Evolutionary conservation across 2,888 invertebrate genomes (phyloP), one percentile per base, ranked within the genome.

Genomic region (Drosophila siamana): DNA sequence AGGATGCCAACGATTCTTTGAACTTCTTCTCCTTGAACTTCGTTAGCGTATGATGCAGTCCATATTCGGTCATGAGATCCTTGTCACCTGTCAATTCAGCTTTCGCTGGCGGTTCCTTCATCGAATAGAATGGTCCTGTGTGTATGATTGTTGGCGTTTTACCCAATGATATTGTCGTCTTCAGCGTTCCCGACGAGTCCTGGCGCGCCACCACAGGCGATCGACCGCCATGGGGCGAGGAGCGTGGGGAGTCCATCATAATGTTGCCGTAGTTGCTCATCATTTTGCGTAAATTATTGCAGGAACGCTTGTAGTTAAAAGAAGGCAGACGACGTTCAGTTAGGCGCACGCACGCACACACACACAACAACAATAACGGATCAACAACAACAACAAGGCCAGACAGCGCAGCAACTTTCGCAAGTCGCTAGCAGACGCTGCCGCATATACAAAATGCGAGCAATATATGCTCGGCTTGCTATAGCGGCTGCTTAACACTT

Each of bases 131-230:
- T 89, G 98, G 98, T 90, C 98, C 98, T 93, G 97, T 97, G 92
- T 98, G 98, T 93, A 98, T 97, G 88, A 99, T 98, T 65, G 98
- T 97, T 63, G 99, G 98, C 92, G 98, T 98, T 93, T 98, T 98
- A 84, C 98, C 98, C 80, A 99, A 94, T 75, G 98, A 97, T 93
- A 99, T 99, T 84, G 98, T 99, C 86, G 98, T 98, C 94, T 98
- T 98, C 83, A 99, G 94, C 76, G 98, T 99, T 90, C 98, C 99
- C 83, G 98, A 98, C 70, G 98, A 98, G 93, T 99, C 98, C 93
- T 98, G 98, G 79, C 98, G 95, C 83, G 98, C 97, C 90, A 98
- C 98, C 89, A 98, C 98, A 89, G 98, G 98, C 91, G 98, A 98
- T 92, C 98, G 95, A 88, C 96, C 97, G 91, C 98, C 98, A 88